Percentiles rank a stretch among this genome's conserved stretches.
These are phyloP conservation scores for Melinopterus prodromus DNA, from an alignment of 2,888 invertebrate genomes.

Conservation along the genomic window DNA sequence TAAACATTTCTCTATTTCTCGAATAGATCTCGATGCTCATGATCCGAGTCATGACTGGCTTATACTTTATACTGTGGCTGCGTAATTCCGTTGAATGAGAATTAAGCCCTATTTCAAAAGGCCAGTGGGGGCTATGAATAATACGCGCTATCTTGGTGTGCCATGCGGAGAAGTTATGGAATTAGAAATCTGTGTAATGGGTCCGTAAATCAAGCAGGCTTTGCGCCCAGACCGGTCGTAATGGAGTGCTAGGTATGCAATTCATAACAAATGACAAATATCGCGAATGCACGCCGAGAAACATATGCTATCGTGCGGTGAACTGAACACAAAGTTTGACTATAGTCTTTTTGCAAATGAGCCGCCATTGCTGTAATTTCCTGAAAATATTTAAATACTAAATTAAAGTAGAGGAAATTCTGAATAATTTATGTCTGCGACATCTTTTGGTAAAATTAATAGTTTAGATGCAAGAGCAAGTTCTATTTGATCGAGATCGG, in stretches of 20 bases:
- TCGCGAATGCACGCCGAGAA: background rate
- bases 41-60: background rate
- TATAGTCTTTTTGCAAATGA: no score
- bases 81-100: background rate
- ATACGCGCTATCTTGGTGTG: background rate
- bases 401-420: no score
- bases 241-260: background rate
- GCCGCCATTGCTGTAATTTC: no score
- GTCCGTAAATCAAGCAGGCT: background rate
- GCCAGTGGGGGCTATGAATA: background rate
- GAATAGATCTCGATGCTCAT: no score
- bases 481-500: no score
- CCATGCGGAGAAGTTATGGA: background rate
- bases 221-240: background rate
- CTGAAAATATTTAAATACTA: no score
- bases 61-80: no score
- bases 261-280: conserved; percentile 4
- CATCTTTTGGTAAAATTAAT: no score
- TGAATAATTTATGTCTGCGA: no score
- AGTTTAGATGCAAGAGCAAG: no score
- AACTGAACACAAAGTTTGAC: background rate
- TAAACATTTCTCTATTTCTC: no score
- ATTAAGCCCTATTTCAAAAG: background rate
- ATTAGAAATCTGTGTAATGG: conserved; percentile 4
- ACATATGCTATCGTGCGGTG: background rate